These are phyloP conservation scores for Oncopodura yosiiana DNA, from an alignment of 1,140 invertebrate genomes.

Conservation along the genomic window DNA sequence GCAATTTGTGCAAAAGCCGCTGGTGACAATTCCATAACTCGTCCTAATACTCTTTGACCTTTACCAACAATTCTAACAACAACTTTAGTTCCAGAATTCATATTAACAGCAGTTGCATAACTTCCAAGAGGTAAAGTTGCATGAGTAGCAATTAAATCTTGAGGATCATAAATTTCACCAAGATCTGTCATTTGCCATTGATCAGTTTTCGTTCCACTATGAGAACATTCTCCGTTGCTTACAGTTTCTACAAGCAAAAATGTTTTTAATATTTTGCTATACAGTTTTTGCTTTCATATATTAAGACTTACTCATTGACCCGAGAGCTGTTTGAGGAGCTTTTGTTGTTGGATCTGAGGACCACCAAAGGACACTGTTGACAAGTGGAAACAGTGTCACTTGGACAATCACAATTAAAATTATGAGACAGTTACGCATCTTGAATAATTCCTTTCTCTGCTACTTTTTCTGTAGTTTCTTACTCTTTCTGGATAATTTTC, in stretches of 20 bases:
- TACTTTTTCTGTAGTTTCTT: too few species aligned
- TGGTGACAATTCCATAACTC: slow-evolving; percentile 16
- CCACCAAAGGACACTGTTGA: too few species aligned
- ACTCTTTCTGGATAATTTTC: too few species aligned
- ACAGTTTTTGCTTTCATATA: too few species aligned
- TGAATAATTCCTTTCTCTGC: too few species aligned
- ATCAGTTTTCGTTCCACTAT: not conserved
- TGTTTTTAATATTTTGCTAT: too few species aligned
- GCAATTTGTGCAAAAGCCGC: slow-evolving; percentile 19
- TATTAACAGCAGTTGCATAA: slow-evolving; percentile 12
- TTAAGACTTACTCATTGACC: too few species aligned
- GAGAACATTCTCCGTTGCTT: slow-evolving; percentile 7
- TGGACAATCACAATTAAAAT: too few species aligned
- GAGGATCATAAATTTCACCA: slow-evolving; percentile 3
- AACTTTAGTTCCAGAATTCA: slow-evolving; percentile 1
- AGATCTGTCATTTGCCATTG: not conserved
- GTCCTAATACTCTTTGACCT: slow-evolving; percentile 1
- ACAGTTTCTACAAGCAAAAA: not conserved
- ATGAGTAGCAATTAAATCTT: slow-evolving; percentile 12
- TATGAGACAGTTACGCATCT: too few species aligned
- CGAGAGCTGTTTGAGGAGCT: too few species aligned
- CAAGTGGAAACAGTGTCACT: too few species aligned
- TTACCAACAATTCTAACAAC: slow-evolving; percentile 9
- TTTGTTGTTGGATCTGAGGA: too few species aligned
- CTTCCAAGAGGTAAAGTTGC: slow-evolving; percentile 11